phyloP scores from a whole-genome alignment of 2,888 invertebrate genomes.

The Plebejus argus region DNA sequence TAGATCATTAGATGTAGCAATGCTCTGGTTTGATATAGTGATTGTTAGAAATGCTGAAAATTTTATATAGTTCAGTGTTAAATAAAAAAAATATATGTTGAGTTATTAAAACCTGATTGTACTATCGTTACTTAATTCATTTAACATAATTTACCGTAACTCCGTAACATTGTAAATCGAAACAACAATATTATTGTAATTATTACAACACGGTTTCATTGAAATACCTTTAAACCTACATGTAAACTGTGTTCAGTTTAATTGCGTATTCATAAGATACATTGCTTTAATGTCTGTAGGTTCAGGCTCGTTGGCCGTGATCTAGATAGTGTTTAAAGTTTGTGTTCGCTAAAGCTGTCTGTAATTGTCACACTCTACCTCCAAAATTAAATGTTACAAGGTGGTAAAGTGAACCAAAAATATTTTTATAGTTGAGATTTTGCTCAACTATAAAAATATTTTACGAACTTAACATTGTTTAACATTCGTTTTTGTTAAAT shows the following conservation, averaged over 20 bases:
- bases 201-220: background rate
- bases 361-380: background rate
- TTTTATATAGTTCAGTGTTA: background rate
- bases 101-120: background rate
- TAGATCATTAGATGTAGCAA: too few species aligned
- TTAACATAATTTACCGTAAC: too few species aligned
- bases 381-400: constrained; percentile 12
- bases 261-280: constrained; percentile 28
- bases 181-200: background rate
- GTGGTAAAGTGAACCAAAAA: background rate
- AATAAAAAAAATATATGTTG: background rate
- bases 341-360: background rate
- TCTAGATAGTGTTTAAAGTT: constrained; percentile 41
- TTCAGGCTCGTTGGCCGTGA: constrained; percentile 36
- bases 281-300: constrained; percentile 24
- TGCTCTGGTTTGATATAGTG: too few species aligned
- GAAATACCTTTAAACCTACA: background rate
- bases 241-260: constrained; percentile 3
- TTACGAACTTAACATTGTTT: too few species aligned
- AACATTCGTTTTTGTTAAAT: too few species aligned
- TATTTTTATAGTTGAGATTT: background rate
- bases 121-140: background rate
- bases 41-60: too few species aligned
- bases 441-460: too few species aligned
- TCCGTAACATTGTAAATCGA: background rate